Conservation (phyloP, 1,140 invertebrate genomes). For the Neotoxoptera formosana region DNA sequence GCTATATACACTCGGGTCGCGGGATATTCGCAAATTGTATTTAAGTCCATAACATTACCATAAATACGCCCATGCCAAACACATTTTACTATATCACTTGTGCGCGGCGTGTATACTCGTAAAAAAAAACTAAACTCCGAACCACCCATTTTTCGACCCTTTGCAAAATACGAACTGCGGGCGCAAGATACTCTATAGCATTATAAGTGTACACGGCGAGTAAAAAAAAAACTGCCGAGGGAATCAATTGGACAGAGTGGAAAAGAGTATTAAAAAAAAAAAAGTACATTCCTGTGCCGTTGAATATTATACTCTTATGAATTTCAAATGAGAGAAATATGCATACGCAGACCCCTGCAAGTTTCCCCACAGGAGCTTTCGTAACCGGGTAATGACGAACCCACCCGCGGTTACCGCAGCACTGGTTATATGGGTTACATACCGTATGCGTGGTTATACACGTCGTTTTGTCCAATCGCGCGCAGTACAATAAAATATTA, state of each 20-base stretch:
- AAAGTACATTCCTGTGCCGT: constrained; percentile 16
- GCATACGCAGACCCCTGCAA: background rate
- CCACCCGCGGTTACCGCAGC: background rate
- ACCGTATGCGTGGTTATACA: no score
- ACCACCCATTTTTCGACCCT: constrained; percentile 55
- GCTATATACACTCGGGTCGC: background rate
- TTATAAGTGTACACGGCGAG: constrained; percentile 37
- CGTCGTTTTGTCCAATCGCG: background rate
- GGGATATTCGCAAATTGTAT: constrained; percentile 25
- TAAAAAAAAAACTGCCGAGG: background rate
- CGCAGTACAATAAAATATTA: background rate
- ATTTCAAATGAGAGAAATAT: constrained; percentile 50
- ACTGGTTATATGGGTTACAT: background rate
- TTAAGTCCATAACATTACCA: constrained; percentile 51
- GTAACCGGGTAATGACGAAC: background rate
- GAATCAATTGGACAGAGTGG: constrained; percentile 54
- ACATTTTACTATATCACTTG: constrained; percentile 45
- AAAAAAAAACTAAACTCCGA: constrained; percentile 44
- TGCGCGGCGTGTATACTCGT: constrained; percentile 14
- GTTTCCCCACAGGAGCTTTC: constrained; percentile 22
- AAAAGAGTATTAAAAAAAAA: constrained; percentile 53
- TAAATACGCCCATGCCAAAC: constrained; percentile 48
- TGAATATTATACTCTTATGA: constrained; percentile 40
- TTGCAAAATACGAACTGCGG: background rate
- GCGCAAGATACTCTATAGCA: background rate